Conservation (phyloP, 1,140 invertebrate species). For the Steinernema khuongi region DNA sequence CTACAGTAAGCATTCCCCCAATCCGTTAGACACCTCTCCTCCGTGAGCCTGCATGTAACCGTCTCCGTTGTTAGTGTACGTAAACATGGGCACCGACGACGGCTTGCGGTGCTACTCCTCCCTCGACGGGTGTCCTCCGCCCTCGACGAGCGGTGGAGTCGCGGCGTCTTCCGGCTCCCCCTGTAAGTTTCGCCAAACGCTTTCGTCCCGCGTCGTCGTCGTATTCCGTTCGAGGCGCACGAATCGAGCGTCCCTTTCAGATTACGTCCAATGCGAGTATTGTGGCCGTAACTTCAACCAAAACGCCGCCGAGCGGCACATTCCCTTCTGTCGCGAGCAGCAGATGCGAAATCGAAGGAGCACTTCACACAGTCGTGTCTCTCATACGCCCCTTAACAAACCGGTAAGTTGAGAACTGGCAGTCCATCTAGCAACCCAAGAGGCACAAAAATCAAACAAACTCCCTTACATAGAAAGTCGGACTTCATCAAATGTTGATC, state of each 20-base stretch:
- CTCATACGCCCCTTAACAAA: background rate
- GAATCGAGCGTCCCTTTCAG: constrained; percentile 62
- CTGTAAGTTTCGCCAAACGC: background rate
- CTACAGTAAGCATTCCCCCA: background rate
- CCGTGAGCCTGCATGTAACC: constrained; percentile 10
- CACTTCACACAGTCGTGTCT: background rate
- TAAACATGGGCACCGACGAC: background rate
- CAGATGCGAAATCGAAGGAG: constrained; percentile 23
- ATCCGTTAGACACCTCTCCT: background rate
- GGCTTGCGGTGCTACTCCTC: background rate
- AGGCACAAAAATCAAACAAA: background rate
- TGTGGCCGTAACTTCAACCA: constrained; percentile 80
- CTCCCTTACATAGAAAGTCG: background rate
- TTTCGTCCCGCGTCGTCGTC: background rate
- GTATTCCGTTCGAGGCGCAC: background rate
- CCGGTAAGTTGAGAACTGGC: background rate
- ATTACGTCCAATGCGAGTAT: constrained; percentile 85
- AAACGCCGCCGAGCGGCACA: constrained; percentile 79
- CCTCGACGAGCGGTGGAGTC: background rate
- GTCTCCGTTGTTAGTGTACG: background rate
- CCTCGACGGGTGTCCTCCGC: background rate
- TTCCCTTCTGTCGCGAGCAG: constrained; percentile 75
- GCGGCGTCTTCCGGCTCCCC: background rate
- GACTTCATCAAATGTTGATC: background rate
- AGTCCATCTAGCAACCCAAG: background rate